Evolutionary conservation across 2,888 invertebrate species (phyloP).

Genomic region (Meiosimyza decipiens): DNA sequence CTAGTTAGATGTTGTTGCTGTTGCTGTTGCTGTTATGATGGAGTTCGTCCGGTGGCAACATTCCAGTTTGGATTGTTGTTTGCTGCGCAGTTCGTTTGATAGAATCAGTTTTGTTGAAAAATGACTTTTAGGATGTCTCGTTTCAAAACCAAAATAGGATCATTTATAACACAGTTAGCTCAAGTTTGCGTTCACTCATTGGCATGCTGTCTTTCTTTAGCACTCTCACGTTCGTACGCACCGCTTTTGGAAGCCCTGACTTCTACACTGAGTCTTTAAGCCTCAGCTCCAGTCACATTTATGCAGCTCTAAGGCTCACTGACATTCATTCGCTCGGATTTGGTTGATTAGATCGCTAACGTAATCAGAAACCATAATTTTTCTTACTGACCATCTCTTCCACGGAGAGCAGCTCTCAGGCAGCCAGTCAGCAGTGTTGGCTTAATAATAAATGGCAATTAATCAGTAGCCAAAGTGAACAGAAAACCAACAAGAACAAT

Average conservation of each 20-base stretch:
- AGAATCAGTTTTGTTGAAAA: constrained; percentile 50
- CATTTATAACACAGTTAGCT: constrained; percentile 60
- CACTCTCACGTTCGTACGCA: background rate
- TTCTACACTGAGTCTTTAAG: background rate
- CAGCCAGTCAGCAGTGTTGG: constrained; percentile 40
- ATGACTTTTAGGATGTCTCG: constrained; percentile 58
- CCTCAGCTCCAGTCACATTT: background rate
- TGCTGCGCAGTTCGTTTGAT: constrained; percentile 7
- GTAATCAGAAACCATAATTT: constrained; percentile 47
- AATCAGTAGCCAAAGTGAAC: constrained; percentile 51
- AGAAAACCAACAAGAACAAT: constrained; percentile 6
- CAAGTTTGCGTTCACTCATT: constrained; percentile 37
- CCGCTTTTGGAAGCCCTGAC: background rate
- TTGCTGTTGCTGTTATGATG: background rate
- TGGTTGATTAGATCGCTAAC: constrained; percentile 45
- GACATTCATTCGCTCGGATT: constrained; percentile 28
- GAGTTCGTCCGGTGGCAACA: constrained; percentile 34
- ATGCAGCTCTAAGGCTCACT: background rate
- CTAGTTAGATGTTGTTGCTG: background rate
- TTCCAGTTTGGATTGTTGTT: constrained; percentile 29
- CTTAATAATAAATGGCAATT: constrained; percentile 57
- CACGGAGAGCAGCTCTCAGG: constrained; percentile 28
- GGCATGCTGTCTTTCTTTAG: background rate
- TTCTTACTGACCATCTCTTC: constrained; percentile 37
- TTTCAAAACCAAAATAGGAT: constrained; percentile 60